These are phyloP conservation scores for Struthidea cinerea DNA, from an alignment of 2,113 vertebrate species.

Conservation along the genomic window DNA sequence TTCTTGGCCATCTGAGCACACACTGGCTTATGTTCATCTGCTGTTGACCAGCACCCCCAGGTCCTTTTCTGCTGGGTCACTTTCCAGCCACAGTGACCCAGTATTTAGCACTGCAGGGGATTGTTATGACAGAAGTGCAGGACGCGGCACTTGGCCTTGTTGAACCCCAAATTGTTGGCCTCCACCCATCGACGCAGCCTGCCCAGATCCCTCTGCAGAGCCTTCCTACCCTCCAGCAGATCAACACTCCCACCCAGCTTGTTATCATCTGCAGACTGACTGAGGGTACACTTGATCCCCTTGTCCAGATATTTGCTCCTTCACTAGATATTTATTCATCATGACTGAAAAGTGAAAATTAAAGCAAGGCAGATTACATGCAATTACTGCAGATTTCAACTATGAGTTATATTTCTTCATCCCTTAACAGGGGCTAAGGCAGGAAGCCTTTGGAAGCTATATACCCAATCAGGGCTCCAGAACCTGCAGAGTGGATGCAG, in stretches of 20 bases:
- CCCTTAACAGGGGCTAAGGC: background rate
- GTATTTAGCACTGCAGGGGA: background rate
- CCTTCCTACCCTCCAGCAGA: background rate
- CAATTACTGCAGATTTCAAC: background rate
- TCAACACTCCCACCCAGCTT: background rate
- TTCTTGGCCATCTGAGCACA: background rate
- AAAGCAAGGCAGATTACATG: background rate
- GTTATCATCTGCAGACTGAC: background rate
- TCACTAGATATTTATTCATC: fast-evolving
- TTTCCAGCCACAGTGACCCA: background rate
- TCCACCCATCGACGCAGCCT: background rate
- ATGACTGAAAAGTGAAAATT: background rate
- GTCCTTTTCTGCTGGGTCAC: background rate
- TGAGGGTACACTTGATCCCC: background rate
- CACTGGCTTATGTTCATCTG: background rate
- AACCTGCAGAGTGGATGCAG: background rate
- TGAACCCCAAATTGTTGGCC: background rate
- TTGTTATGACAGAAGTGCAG: background rate
- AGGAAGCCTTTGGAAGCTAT: background rate
- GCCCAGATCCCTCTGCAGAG: background rate
- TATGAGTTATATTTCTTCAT: background rate
- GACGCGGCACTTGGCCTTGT: fast-evolving
- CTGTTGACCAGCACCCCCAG: background rate
- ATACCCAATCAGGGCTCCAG: background rate
- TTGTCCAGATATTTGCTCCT: background rate